Base-by-base conservation (phyloP, 2,113 vertebrate species). In the Burhinus bistriatus region DNA sequence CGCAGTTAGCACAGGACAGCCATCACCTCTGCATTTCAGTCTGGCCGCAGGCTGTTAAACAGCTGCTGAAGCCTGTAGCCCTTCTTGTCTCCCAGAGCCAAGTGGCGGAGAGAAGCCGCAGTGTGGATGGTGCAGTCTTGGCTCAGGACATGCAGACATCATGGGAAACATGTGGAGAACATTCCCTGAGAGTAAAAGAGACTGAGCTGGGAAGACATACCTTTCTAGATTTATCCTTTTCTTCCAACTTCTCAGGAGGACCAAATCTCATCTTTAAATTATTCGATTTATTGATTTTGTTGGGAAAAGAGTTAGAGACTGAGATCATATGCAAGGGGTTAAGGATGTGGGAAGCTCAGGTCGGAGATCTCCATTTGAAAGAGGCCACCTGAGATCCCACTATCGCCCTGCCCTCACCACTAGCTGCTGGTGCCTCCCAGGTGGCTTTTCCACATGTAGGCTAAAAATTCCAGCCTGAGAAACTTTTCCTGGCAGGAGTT, bases 401-500 rank as follows among this genome's bases (percentile, higher is more conserved):
- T 44, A 15, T 2, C 3, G 13, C 21, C 47, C 71, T 86, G 51
- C 59, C 42, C 36, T 52, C 45, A 58, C 40, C 5, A 2, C 54
- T 64, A 16, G 27, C 71, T 89, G 52, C 72, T 88, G n/a, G 27
- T 23, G 9, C 64, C 38, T 96, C 45, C 68, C 36, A 70, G 54
- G 54, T 86, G 51, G 11, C 27, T 89, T 95, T 81, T 92, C 54
- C 59, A 83, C 22, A 45, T 0, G 0, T 4, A 7, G 22, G 44
- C 9, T 30, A 30, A 61, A 94, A 90, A 54, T 69, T 93, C 32
- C 65, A 78, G 21, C 51, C 58, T 44, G 40, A 93, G 58, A 95
- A 95, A 54, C 14, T 58, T 95, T 88, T 95, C 94, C 86, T 90
- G 93, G 79, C 83, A 89, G 27, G 73, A 40, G 27, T 44, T 94